Evolutionary conservation across 2,113 vertebrate species (phyloP).

Genomic region (Clarias magur): DNA sequence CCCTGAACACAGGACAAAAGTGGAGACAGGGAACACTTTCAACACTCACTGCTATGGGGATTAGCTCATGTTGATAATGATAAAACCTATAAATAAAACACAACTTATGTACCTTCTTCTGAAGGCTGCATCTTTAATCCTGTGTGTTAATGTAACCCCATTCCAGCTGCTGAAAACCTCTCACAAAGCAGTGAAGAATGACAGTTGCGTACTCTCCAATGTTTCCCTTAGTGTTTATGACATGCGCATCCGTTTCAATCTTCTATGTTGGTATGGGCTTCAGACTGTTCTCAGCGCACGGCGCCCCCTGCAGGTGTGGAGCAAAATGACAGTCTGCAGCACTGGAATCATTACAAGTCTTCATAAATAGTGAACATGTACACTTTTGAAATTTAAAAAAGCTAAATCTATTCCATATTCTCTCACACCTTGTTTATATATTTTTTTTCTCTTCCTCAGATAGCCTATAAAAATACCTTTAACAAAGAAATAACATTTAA

Average conservation of each 20-base stretch:
- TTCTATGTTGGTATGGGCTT: background rate
- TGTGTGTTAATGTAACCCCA: background rate
- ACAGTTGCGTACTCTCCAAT: too few species aligned
- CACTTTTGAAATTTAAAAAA: background rate
- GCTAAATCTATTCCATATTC: background rate
- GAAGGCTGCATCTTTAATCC: background rate
- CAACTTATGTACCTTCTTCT: background rate
- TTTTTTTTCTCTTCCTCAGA: too few species aligned
- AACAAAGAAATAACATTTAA: too few species aligned
- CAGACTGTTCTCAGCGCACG: background rate
- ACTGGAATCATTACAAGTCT: background rate
- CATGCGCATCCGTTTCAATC: background rate
- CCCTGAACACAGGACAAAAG: conserved; percentile 7
- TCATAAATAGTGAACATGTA: background rate
- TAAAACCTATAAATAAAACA: background rate
- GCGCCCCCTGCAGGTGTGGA: background rate
- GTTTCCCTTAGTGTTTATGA: background rate
- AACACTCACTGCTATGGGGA: background rate
- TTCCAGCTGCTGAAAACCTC: background rate
- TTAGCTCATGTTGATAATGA: background rate
- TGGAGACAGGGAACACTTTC: background rate
- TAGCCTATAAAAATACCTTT: too few species aligned
- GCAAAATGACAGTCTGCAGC: background rate
- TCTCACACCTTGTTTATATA: background rate
- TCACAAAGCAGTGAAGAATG: background rate